Conservation (phyloP, 2,113 vertebrate species). For the Burhinus oedicnemus region DNA sequence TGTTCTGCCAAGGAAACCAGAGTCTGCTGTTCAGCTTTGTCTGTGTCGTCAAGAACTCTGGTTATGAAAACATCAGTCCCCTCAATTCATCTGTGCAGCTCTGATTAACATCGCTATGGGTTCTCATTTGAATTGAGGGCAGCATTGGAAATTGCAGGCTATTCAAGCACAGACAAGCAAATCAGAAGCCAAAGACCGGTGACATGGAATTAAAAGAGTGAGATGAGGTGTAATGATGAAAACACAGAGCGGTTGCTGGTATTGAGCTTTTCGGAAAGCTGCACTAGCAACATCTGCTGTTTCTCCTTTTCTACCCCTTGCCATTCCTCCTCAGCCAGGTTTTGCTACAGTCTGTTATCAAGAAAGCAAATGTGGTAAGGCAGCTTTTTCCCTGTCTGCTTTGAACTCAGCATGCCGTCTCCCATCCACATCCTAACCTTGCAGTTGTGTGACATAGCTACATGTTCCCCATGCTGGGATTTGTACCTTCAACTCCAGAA, state of each 20-base stretch:
- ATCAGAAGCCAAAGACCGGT: not conserved
- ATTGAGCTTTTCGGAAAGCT: not conserved
- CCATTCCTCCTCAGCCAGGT: accelerated
- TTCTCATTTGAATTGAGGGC: not conserved
- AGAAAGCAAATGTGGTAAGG: not conserved
- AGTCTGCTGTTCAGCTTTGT: not conserved
- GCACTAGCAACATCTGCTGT: not conserved
- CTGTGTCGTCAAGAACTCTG: not conserved
- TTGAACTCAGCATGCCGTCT: not conserved
- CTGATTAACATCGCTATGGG: not conserved
- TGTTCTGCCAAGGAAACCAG: not conserved
- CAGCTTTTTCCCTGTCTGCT: not conserved
- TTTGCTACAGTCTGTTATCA: not conserved
- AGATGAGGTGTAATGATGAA: not conserved
- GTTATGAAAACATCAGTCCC: not conserved
- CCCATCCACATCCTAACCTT: not conserved
- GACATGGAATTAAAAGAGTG: not conserved
- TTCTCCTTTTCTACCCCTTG: not conserved
- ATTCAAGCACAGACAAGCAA: not conserved
- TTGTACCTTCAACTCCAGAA: slow-evolving; percentile 1
- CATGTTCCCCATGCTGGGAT: slow-evolving; percentile 32
- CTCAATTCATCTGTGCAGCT: not conserved
- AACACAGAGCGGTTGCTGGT: not conserved
- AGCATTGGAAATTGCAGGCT: not conserved
- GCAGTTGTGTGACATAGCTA: not conserved